Percentiles rank a stretch among this genome's conserved stretches.
Conservation (phyloP, 2,113 vertebrate genomes). For the Lepisosteus osseus region DNA sequence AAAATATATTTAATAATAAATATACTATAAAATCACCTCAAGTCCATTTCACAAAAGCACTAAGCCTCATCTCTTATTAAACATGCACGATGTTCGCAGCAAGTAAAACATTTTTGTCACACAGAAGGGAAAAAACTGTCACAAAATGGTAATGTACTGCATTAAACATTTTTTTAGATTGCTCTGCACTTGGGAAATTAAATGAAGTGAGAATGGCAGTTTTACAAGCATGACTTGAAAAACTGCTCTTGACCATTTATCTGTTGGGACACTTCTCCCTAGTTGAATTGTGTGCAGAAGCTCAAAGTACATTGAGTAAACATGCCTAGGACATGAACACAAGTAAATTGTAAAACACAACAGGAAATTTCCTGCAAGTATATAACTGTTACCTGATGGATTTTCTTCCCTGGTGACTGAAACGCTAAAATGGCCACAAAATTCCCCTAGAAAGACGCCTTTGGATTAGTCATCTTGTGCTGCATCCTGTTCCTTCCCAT, state of each 20-base stretch:
- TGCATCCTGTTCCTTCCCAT: no score
- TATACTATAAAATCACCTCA: neutral
- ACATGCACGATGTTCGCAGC: neutral
- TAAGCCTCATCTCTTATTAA: neutral
- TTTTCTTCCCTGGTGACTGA: neutral
- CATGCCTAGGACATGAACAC: slow-evolving; percentile 16
- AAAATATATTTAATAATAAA: neutral
- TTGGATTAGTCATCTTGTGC: slow-evolving; percentile 11
- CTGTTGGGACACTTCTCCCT: neutral
- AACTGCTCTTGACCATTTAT: slow-evolving; percentile 4
- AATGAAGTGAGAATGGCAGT: neutral
- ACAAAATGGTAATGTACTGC: neutral
- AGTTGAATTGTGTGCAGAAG: slow-evolving; percentile 10
- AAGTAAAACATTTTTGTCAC: neutral
- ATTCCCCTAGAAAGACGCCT: slow-evolving; percentile 5
- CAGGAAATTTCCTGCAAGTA: slow-evolving; percentile 17
- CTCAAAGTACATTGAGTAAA: neutral
- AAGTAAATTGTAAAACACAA: neutral
- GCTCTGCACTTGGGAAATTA: neutral
- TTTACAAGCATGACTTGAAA: neutral
- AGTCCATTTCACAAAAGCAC: neutral
- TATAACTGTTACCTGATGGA: slow-evolving; percentile 11
- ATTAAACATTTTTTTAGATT: neutral
- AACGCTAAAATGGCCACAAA: slow-evolving; percentile 12
- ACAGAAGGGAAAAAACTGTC: no score